These are phyloP conservation scores for Hyposmocoma kahamanoa DNA, from an alignment of 1,140 invertebrate species.

Conservation along the genomic window DNA sequence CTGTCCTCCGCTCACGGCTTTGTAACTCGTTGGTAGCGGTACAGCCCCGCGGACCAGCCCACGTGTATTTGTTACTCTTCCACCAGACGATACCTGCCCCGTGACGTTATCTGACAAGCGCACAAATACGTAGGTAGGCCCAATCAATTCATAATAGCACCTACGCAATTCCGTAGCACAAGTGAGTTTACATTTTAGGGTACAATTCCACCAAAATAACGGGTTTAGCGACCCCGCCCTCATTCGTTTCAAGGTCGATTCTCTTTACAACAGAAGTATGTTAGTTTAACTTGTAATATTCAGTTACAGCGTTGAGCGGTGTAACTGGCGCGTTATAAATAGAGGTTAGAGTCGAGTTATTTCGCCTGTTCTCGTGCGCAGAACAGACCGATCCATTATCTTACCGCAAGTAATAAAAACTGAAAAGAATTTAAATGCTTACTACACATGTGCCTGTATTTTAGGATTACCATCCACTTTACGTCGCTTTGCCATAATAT, in stretches of 20 bases:
- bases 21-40: no score
- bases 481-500: background rate
- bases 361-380: slow-evolving; percentile 39
- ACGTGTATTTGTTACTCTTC: no score
- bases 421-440: slow-evolving; percentile 41
- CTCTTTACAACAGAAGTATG: slow-evolving; percentile 31
- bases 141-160: background rate
- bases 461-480: background rate
- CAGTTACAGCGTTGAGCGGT: slow-evolving; percentile 44
- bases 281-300: slow-evolving; percentile 58
- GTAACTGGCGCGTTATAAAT: slow-evolving; percentile 57
- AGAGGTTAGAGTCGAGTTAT: slow-evolving; percentile 50
- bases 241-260: slow-evolving; percentile 34
- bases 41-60: no score
- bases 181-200: background rate
- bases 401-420: slow-evolving; percentile 62
- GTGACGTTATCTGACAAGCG: background rate
- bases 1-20: no score
- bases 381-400: slow-evolving; percentile 62
- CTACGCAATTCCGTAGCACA: background rate
- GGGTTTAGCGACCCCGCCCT: slow-evolving; percentile 26
- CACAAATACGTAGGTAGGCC: background rate
- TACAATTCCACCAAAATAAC: background rate
- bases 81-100: no score
- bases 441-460: background rate